A percentile compares a stretch with the other conserved stretches of the same genome.
Conservation (phyloP, 2,797 vertebrate genomes). For the Argentina silus region DNA sequence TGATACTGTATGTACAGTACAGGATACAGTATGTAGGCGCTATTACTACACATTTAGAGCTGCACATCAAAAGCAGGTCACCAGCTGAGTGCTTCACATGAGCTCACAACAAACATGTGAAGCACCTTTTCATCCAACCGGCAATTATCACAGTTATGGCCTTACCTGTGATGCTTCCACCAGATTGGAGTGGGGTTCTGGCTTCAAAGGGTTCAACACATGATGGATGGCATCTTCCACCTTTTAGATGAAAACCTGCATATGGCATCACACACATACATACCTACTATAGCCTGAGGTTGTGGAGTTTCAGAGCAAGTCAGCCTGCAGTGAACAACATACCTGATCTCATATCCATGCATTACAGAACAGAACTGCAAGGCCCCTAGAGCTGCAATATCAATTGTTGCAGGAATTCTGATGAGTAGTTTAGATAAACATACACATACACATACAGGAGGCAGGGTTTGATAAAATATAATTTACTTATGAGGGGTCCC, state of each 20-base stretch:
- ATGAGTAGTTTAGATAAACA: not conserved
- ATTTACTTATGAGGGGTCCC: too few relatives aligned
- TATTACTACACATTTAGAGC: not conserved
- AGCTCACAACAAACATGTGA: not conserved
- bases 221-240: conserved; percentile 28
- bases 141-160: not conserved
- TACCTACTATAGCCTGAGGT: not conserved
- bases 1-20: not conserved
- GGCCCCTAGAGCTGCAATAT: not conserved
- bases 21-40: not conserved
- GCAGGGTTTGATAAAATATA: too few relatives aligned
- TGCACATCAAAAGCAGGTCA: not conserved
- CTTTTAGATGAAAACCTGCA: not conserved
- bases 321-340: not conserved
- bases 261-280: not conserved
- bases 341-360: not conserved
- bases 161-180: not conserved
- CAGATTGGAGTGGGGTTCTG: conserved; percentile 24
- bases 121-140: not conserved
- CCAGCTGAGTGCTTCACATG: not conserved
- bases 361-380: not conserved
- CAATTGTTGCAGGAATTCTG: not conserved
- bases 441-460: not conserved
- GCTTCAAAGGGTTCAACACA: conserved; percentile 41
- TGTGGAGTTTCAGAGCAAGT: not conserved